Conservation (phyloP, 2,797 vertebrate genomes). For the Paguma larvata region DNA sequence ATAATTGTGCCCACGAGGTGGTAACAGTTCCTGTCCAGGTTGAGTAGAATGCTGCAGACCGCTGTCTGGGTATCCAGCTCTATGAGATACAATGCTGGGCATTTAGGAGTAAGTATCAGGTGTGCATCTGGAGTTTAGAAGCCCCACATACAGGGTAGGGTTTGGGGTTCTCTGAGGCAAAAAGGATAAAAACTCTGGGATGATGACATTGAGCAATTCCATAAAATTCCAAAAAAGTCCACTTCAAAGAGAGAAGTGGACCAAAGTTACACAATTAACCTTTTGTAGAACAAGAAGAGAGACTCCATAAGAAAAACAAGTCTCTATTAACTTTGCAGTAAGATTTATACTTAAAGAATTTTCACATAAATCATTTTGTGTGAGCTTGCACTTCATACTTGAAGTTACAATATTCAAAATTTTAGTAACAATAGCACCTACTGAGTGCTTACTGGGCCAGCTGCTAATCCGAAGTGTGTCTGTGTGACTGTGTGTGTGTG, state of each 20-base stretch:
- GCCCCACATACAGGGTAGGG: background rate
- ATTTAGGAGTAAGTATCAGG: background rate
- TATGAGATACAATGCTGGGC: background rate
- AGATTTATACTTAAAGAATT: background rate
- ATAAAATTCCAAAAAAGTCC: background rate
- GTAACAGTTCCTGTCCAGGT: background rate
- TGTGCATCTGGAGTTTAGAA: background rate
- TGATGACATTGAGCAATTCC: background rate
- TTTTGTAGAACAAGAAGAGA: background rate
- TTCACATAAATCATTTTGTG: background rate
- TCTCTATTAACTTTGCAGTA: background rate
- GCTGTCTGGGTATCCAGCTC: background rate
- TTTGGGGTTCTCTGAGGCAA: background rate
- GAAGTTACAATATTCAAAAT: slow-evolving; percentile 24
- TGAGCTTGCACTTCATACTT: background rate
- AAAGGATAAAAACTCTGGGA: background rate
- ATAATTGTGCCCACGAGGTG: slow-evolving; percentile 74
- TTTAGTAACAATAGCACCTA: background rate
- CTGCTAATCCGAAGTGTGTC: background rate
- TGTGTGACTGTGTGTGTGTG: too few species aligned
- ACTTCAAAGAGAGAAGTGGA: background rate
- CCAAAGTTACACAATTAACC: background rate
- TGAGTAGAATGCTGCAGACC: background rate
- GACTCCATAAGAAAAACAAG: slow-evolving; percentile 25
- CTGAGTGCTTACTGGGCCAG: background rate